Evolutionary conservation across 92 coral and sea anemone species (phyloP).

Genomic region (Epizoanthus rinbou): DNA sequence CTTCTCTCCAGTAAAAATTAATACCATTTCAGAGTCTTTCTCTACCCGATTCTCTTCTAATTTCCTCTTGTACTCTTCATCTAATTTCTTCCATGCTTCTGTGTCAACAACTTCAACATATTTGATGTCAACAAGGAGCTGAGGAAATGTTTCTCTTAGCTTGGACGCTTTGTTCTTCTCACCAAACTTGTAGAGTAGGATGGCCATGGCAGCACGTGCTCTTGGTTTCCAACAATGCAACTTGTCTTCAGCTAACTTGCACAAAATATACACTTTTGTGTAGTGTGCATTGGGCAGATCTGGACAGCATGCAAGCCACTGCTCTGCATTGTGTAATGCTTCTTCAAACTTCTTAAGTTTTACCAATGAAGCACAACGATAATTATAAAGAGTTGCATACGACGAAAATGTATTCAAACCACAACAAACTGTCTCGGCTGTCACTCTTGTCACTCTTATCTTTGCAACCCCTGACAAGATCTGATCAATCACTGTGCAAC

Average conservation of each 20-base stretch:
- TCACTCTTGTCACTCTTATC: neutral
- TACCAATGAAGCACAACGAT: slow-evolving; percentile 6
- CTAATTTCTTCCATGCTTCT: neutral
- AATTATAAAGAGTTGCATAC: neutral
- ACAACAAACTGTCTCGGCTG: neutral
- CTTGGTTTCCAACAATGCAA: slow-evolving; percentile 9
- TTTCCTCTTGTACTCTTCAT: neutral
- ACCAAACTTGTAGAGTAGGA: neutral
- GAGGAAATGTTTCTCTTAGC: neutral
- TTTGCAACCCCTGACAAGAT: neutral
- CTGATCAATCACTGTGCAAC: slow-evolving; percentile 9
- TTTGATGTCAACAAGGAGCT: neutral
- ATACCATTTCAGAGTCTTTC: neutral
- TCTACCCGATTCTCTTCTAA: neutral
- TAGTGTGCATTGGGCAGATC: neutral
- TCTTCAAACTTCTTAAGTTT: neutral
- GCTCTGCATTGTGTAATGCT: neutral
- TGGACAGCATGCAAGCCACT: slow-evolving; percentile 11
- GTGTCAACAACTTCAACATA: neutral
- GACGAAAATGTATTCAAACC: neutral
- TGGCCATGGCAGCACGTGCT: slow-evolving; percentile 32
- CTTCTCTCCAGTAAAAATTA: slow-evolving; percentile 11
- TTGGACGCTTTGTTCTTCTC: neutral
- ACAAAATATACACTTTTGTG: neutral
- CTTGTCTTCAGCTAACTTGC: neutral